Evolutionary conservation across 1,140 invertebrate genomes (phyloP).

Genomic region (Meloidogyne floridensis): DNA sequence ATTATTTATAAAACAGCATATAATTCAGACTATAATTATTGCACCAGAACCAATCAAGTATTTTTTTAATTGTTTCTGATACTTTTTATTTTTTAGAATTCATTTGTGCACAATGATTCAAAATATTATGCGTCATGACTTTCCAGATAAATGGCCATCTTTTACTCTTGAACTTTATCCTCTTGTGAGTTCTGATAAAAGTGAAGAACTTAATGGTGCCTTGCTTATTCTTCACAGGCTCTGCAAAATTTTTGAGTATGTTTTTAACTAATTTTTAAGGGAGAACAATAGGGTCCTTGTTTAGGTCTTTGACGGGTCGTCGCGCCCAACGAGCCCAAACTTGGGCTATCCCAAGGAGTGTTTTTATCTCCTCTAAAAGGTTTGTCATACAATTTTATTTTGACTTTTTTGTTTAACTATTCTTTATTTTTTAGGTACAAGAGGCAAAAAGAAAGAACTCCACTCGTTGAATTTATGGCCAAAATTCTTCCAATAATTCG

Average conservation of each 20-base stretch:
- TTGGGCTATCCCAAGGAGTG: slow-evolving; percentile 3
- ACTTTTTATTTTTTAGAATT: slow-evolving; percentile 70
- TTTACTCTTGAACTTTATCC: slow-evolving; percentile 89
- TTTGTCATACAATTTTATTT: background rate
- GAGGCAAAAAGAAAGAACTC: slow-evolving; percentile 81
- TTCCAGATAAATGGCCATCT: slow-evolving; percentile 87
- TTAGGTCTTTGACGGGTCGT: slow-evolving; percentile 1
- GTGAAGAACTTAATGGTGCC: slow-evolving; percentile 84
- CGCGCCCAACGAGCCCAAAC: background rate
- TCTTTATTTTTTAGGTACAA: slow-evolving; percentile 73
- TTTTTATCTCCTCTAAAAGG: slow-evolving; percentile 26
- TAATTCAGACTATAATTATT: slow-evolving; percentile 91
- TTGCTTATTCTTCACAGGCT: slow-evolving; percentile 88
- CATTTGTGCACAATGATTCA: slow-evolving; percentile 85
- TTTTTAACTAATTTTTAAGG: background rate
- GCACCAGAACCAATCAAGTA: slow-evolving; percentile 84
- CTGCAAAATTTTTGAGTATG: slow-evolving; percentile 86
- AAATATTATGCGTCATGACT: slow-evolving; percentile 91
- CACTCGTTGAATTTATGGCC: slow-evolving; percentile 91
- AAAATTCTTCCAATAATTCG: slow-evolving; percentile 87
- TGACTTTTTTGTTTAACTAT: background rate
- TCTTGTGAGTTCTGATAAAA: slow-evolving; percentile 80
- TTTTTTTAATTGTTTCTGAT: background rate
- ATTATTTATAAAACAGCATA: slow-evolving; percentile 83
- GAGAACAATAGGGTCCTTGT: background rate